Base-by-base conservation (phyloP, 1,140 invertebrate species). In the Hyposmocoma kahamanoa region DNA sequence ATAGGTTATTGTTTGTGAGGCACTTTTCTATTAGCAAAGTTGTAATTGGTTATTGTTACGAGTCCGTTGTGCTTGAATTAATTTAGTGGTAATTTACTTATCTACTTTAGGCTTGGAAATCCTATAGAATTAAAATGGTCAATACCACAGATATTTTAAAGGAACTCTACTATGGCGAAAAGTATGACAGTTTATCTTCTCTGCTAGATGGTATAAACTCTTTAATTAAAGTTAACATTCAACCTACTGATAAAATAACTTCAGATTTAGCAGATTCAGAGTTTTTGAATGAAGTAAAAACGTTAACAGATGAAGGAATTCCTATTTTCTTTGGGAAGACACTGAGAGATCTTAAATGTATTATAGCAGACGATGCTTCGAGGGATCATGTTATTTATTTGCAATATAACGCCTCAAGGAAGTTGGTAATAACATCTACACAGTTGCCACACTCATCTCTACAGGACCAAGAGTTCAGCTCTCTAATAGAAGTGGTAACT, bases 301-400 rank as follows among this genome's bases (percentile, higher is more conserved):
- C 26, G 42, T 17, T 55, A 24, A 32, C 18, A 22, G 13, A 36
- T 30, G 42, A 24, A 13, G 24, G 41, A 22, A 28, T 44, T 2
- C 10, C 19, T 26, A 8, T 71, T 21, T 54, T 55, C 42, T 77
- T 83, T 66, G 79, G 79, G 5, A 71, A 67, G 62, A 59, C 69
- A 15, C 36, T 80, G 24, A 62, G 61, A 44, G 66, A 76, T 39
- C 28, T 83, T 8, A 76, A 71, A 55, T 73, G 71, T 50, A 42
- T 60, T 32, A 43, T 80, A 39, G 21, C 24, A 8, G 72, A 78
- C 53, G 52, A 68, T 17, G 49, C 49, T 19, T 13, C 42, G 6
- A 67, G 70, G 44, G 22, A 63, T 46, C 72, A 80, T 54, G 61
- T 66, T 9, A 53, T 80, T 22, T 73, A 42, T 52, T 36, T 80